Conservation (phyloP, 2,888 invertebrate genomes). For the Himalopsyche japonica region DNA sequence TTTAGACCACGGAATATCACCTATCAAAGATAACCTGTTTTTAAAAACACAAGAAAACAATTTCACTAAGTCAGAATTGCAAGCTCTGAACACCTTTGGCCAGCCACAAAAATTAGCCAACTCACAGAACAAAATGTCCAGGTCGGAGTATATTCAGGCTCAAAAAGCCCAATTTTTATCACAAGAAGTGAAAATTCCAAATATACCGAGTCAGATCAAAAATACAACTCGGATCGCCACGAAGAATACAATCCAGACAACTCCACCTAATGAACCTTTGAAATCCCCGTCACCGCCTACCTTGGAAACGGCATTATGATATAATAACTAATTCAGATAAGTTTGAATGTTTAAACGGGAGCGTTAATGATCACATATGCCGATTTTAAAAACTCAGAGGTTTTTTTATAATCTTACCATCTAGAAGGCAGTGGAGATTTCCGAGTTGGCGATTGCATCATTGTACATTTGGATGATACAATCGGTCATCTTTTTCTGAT, state of each 20-base stretch:
- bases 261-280: constrained; percentile 42
- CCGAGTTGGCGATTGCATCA: too few species aligned
- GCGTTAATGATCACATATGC: too few species aligned
- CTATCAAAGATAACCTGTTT: constrained; percentile 29
- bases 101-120: constrained; percentile 21
- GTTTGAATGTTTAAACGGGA: too few species aligned
- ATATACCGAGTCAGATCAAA: background rate
- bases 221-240: background rate
- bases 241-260: background rate
- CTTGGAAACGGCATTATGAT: constrained; percentile 68
- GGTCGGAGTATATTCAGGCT: constrained; percentile 62
- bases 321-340: background rate
- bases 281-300: constrained; percentile 55
- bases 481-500: too few species aligned
- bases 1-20: constrained; percentile 22
- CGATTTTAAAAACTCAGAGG: too few species aligned
- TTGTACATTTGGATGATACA: too few species aligned
- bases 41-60: constrained; percentile 28
- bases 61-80: constrained; percentile 29
- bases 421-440: too few species aligned
- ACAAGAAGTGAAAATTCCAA: constrained; percentile 33
- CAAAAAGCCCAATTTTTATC: constrained; percentile 65
- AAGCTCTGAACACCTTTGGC: constrained; percentile 28
- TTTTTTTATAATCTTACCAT: too few species aligned
- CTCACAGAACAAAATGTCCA: constrained; percentile 45